A percentile compares a stretch with the other conserved stretches of the same genome.
These are phyloP conservation scores for Anomalospiza imberbis DNA, from an alignment of 2,797 vertebrate genomes.

Conservation along the genomic window DNA sequence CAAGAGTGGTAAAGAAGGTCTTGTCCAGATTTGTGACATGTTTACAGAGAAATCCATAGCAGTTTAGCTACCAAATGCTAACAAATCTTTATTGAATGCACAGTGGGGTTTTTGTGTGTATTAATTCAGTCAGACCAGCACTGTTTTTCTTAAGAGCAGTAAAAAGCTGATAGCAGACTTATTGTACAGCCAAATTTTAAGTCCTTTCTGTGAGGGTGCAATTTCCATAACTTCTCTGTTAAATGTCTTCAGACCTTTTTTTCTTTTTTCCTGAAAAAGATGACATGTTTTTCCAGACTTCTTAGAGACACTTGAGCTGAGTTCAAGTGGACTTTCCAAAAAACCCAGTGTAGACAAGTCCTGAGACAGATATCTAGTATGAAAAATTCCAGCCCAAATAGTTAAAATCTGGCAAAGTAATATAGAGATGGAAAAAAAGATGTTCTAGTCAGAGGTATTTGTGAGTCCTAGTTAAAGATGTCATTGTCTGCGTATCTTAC, in stretches of 20 bases:
- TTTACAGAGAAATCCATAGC: background rate
- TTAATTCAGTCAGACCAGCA: background rate
- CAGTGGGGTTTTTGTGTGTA: background rate
- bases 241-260: background rate
- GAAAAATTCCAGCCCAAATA: slow-evolving; percentile 4
- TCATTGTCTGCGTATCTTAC: background rate
- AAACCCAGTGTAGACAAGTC: background rate
- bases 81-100: background rate
- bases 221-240: slow-evolving; percentile 1
- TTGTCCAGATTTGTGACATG: background rate
- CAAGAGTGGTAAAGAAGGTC: background rate
- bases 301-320: background rate
- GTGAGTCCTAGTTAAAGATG: background rate
- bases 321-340: background rate
- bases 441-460: background rate
- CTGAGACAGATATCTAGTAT: background rate
- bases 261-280: background rate
- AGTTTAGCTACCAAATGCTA: background rate
- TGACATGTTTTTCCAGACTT: slow-evolving; percentile 20
- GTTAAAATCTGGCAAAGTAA: slow-evolving; percentile 22
- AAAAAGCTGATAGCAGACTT: background rate
- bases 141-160: slow-evolving; percentile 3
- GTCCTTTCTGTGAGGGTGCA: background rate
- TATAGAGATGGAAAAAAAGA: background rate
- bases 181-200: background rate